Percentiles rank a stretch among this genome's conserved stretches.
Evolutionary conservation across 2,797 vertebrate species (phyloP).

Genomic region (Galaxias olidus): DNA sequence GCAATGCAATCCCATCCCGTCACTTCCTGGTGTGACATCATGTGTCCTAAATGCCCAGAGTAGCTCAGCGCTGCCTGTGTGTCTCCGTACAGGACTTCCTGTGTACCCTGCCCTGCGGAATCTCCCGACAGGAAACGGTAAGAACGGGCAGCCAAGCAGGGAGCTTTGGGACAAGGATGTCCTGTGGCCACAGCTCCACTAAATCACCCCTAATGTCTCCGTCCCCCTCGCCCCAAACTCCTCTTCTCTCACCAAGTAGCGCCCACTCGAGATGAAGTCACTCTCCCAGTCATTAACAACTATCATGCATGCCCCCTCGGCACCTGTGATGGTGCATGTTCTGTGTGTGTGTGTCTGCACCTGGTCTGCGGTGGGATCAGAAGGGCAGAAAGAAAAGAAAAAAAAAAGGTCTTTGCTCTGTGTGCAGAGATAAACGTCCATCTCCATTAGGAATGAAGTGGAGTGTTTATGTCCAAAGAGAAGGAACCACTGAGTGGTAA

Average conservation of each 20-base stretch:
- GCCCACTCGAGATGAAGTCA: background rate
- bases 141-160: constrained; percentile 15
- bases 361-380: too few species aligned
- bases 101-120: constrained; percentile 47
- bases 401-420: too few species aligned
- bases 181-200: constrained; percentile 28
- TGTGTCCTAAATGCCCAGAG: constrained; percentile 51
- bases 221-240: background rate
- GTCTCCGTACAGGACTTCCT: constrained; percentile 65
- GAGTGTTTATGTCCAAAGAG: too few species aligned
- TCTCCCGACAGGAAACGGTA: constrained; percentile 63
- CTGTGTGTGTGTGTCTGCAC: too few species aligned
- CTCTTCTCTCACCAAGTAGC: too few species aligned
- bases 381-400: too few species aligned
- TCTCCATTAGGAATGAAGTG: too few species aligned
- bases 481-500: too few species aligned
- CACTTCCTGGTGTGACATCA: constrained; percentile 77
- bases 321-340: too few species aligned
- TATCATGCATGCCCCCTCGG: too few species aligned
- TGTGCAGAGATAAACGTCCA: too few species aligned
- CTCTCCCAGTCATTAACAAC: too few species aligned
- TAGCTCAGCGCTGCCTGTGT: constrained; percentile 24
- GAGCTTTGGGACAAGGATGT: constrained; percentile 50
- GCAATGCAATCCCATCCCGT: constrained; percentile 63
- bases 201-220: background rate